These are phyloP conservation scores for Myzus persicae DNA, from an alignment of 1,140 invertebrate genomes.

Conservation along the genomic window DNA sequence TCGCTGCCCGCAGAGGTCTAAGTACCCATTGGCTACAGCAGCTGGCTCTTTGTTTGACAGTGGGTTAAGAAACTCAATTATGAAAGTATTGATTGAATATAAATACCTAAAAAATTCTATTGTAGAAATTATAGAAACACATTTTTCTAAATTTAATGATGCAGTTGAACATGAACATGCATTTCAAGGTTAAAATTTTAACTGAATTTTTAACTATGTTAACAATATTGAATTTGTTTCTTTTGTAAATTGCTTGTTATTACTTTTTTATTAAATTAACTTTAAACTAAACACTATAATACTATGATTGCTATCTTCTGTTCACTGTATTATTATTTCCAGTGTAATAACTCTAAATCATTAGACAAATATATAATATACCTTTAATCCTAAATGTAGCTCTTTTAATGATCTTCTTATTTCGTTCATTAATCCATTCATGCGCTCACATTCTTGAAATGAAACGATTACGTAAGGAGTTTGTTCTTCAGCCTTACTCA, in stretches of 20 bases:
- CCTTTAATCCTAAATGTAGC: constrained; percentile 86
- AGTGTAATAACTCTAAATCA: no score
- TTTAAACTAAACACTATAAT: background rate
- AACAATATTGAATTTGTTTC: background rate
- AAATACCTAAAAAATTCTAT: no score
- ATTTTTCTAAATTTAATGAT: no score
- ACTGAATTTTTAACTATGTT: no score
- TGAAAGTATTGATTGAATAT: no score
- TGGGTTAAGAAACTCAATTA: no score
- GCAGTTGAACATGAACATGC: no score
- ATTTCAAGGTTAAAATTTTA: no score
- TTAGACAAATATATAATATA: constrained; percentile 62
- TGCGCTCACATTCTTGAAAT: constrained; percentile 94
- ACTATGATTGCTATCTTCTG: background rate
- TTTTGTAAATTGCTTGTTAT: background rate
- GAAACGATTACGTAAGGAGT: constrained; percentile 92
- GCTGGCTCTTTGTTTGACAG: no score
- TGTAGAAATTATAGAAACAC: no score
- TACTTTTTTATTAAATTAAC: background rate
- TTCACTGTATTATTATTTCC: background rate
- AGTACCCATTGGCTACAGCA: no score
- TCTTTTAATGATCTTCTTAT: constrained; percentile 84
- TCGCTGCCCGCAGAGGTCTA: no score
- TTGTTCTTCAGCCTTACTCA: constrained; percentile 85
- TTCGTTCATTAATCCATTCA: constrained; percentile 87